Evolutionary conservation across 2,113 vertebrate species (phyloP).

Genomic region (Catharus fuscescens): DNA sequence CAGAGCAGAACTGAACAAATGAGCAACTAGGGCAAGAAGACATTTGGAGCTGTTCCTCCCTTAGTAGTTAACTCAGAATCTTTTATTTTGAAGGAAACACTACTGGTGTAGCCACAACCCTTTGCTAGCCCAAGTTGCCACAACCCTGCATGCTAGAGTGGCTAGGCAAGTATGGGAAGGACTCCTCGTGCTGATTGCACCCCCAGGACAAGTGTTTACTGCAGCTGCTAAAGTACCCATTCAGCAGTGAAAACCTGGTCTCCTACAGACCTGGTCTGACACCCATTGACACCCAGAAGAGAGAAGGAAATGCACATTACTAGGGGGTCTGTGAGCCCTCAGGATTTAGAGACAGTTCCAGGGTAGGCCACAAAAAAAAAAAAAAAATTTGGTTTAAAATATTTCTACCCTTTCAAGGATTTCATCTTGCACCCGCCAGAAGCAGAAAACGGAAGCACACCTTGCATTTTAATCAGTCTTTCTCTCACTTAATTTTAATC

Average conservation of each 20-base stretch:
- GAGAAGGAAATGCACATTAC: background rate
- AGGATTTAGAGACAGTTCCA: background rate
- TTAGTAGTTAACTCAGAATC: background rate
- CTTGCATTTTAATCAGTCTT: constrained; percentile 59
- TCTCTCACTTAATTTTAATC: constrained; percentile 57
- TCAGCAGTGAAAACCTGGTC: background rate
- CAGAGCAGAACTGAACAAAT: background rate
- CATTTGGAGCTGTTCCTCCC: background rate
- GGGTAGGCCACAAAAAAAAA: background rate
- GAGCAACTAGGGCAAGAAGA: background rate
- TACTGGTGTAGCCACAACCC: background rate
- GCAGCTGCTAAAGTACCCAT: background rate
- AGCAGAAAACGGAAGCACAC: constrained; percentile 48
- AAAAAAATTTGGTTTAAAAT: background rate
- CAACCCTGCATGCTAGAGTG: background rate
- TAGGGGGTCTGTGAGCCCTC: background rate
- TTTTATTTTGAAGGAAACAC: background rate
- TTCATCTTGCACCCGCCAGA: background rate
- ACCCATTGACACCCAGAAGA: background rate
- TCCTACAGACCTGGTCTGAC: background rate
- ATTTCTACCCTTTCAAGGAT: background rate
- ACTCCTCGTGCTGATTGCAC: background rate
- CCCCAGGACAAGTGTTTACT: background rate
- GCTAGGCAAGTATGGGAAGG: background rate
- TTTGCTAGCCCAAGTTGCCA: background rate